phyloP scores from a whole-genome alignment of 1,140 invertebrate species.

The Sminthurinus signatus region DNA sequence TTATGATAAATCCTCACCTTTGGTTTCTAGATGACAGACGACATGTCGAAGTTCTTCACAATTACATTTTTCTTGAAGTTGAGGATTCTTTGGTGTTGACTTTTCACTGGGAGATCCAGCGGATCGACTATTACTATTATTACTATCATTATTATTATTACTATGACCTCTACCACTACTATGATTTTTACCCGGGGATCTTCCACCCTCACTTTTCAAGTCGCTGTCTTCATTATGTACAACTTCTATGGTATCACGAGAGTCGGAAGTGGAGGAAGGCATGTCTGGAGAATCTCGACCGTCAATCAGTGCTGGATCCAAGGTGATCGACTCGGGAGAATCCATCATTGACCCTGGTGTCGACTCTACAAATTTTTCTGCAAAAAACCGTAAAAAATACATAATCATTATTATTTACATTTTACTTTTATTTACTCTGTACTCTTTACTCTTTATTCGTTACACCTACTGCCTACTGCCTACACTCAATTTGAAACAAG shows the following conservation, averaged over 20 bases:
- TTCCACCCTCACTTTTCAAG: conserved; percentile 36
- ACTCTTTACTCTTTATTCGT: too few species aligned
- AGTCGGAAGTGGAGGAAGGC: conserved; percentile 41
- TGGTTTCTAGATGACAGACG: conserved; percentile 81
- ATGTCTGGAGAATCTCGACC: conserved; percentile 46
- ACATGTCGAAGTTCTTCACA: conserved; percentile 62
- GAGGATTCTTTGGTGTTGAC: conserved; percentile 52
- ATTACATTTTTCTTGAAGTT: conserved; percentile 51
- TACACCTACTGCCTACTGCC: too few species aligned
- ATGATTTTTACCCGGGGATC: conserved; percentile 30
- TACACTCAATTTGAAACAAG: too few species aligned
- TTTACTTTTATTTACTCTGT: too few species aligned
- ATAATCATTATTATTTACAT: too few species aligned
- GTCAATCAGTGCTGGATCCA: conserved; percentile 40
- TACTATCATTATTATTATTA: not conserved
- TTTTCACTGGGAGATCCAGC: conserved; percentile 27
- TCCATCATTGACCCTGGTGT: conserved; percentile 45
- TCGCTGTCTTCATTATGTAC: conserved; percentile 38
- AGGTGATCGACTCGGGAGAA: conserved; percentile 41
- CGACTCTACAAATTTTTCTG: conserved; percentile 44
- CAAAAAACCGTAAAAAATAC: too few species aligned
- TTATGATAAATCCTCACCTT: too few species aligned
- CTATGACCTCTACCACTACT: not conserved
- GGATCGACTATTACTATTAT: conserved; percentile 9
- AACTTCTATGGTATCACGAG: conserved; percentile 38